Conservation (phyloP, 2,113 vertebrate genomes). For the Acrocephalus arundinaceus region DNA sequence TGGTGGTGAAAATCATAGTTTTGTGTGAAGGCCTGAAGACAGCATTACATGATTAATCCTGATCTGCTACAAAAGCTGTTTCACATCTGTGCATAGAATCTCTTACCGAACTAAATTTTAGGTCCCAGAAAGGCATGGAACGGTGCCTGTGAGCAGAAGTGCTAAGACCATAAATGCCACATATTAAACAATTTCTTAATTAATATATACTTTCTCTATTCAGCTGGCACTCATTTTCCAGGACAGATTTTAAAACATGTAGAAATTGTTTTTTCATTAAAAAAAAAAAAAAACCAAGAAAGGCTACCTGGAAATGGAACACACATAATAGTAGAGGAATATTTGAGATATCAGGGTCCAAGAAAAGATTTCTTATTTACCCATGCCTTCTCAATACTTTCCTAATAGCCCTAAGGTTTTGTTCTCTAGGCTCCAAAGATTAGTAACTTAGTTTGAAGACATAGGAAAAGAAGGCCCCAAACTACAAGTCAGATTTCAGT, state of each 20-base stretch:
- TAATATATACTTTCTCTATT: neutral
- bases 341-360: neutral
- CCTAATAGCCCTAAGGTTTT: neutral
- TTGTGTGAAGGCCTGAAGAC: neutral
- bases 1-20: neutral
- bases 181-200: neutral
- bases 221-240: neutral
- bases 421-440: neutral
- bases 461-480: neutral
- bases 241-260: neutral
- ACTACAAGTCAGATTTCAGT: neutral
- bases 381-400: neutral
- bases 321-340: neutral
- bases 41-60: neutral
- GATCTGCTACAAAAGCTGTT: neutral
- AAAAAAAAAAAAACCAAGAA: too few species aligned
- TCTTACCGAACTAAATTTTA: neutral
- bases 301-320: neutral
- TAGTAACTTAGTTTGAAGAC: neutral
- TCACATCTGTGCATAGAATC: neutral
- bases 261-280: neutral
- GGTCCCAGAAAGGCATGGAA: neutral
- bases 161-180: fast-evolving
- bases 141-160: neutral
- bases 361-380: neutral